A percentile compares a stretch with the other conserved stretches of the same genome.
phyloP scores from a whole-genome alignment of 2,888 invertebrate species.

The Branchipolynoe longqiensis region DNA sequence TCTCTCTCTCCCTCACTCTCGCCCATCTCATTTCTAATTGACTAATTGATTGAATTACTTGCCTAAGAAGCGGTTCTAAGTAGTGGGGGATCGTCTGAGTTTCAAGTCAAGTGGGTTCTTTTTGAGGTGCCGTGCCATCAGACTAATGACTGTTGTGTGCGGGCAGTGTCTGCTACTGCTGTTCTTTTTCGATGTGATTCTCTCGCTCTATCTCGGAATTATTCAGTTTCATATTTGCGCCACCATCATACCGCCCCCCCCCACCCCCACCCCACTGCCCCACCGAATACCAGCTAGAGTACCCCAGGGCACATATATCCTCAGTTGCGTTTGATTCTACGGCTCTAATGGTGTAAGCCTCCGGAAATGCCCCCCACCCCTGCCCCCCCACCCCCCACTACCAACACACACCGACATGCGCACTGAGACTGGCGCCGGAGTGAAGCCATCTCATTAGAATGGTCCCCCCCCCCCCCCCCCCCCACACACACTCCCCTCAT shows the following conservation, averaged over 20 bases:
- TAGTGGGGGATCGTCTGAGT: conserved; percentile 17
- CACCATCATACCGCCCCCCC: conserved; percentile 2
- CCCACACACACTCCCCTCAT: too few species aligned
- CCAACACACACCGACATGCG: too few species aligned
- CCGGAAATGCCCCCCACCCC: conserved; percentile 1
- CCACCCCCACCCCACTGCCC: not conserved
- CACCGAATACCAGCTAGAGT: not conserved
- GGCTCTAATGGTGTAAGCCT: not conserved
- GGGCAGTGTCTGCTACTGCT: conserved; percentile 12
- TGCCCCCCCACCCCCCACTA: too few species aligned
- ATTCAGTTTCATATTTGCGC: too few species aligned
- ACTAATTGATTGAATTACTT: conserved; percentile 43
- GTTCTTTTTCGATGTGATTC: conserved; percentile 39
- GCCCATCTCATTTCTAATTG: conserved; percentile 48
- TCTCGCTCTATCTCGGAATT: too few species aligned
- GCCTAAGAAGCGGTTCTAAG: not conserved
- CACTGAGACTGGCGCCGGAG: conserved; percentile 4
- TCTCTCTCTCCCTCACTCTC: too few species aligned
- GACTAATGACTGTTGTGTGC: conserved; percentile 2
- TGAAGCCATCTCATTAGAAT: conserved; percentile 30
- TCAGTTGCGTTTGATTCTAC: not conserved
- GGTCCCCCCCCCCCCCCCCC: conserved; percentile 3
- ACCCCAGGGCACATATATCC: not conserved
- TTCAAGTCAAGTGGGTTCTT: not conserved
- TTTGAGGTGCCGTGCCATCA: not conserved